Percentiles rank a stretch among this genome's conserved stretches.
phyloP scores from a whole-genome alignment of 2,797 vertebrate genomes.

The Myioborus melanocephalus region DNA sequence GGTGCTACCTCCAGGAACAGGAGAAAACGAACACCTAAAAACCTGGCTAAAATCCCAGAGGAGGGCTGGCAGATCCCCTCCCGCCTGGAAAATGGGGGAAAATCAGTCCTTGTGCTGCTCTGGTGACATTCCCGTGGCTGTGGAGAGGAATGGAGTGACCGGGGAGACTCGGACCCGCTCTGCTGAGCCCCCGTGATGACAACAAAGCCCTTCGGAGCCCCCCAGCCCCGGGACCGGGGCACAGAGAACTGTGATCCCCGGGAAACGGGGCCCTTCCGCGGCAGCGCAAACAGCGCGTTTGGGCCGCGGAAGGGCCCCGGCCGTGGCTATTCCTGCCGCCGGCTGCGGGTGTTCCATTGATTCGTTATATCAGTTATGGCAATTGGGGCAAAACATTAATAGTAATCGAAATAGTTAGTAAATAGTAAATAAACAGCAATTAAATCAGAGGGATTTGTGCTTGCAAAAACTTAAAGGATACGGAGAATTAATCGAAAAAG shows the following conservation, averaged over 20 bases:
- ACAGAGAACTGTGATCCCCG: not conserved
- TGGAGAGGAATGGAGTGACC: accelerated
- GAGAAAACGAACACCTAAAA: not conserved
- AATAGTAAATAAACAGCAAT: not conserved
- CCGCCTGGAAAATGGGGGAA: not conserved
- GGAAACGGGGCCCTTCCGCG: not conserved
- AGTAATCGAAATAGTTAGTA: too few relatives aligned
- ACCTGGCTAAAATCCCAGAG: not conserved
- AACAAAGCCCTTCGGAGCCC: not conserved
- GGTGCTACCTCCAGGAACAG: not conserved
- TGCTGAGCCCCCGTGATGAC: not conserved
- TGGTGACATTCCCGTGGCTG: accelerated
- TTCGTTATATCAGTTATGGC: accelerated
- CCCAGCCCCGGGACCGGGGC: not conserved
- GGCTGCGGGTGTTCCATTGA: accelerated
- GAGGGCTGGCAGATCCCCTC: not conserved
- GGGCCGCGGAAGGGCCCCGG: not conserved
- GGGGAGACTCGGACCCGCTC: not conserved
- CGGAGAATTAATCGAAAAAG: not conserved
- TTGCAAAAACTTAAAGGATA: not conserved
- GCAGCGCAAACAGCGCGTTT: not conserved
- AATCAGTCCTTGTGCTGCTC: not conserved
- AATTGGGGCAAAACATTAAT: not conserved
- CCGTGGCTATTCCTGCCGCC: not conserved
- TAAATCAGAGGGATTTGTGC: not conserved